Evolutionary conservation across 2,888 invertebrate species (phyloP).

Genomic region (Sympetrum striolatum): DNA sequence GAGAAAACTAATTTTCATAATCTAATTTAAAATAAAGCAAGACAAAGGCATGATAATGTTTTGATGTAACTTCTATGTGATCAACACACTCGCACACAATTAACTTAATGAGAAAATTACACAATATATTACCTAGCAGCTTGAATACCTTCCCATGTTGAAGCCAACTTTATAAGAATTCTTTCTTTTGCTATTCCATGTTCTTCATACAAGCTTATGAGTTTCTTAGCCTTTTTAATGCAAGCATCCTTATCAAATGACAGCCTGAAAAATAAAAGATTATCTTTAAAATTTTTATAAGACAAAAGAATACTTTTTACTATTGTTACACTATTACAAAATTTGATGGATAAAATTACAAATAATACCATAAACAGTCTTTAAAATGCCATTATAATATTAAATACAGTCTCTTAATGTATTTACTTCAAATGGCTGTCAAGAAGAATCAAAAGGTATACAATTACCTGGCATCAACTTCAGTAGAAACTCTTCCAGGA

Average conservation of each 20-base stretch:
- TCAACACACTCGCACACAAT: not conserved
- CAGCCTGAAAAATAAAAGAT: conserved; percentile 67
- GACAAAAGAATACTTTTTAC: no score
- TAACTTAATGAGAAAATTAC: not conserved
- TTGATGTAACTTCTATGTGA: no score
- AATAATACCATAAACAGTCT: no score
- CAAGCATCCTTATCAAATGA: conserved; percentile 95
- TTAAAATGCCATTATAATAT: no score
- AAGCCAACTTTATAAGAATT: conserved; percentile 95
- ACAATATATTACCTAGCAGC: conserved; percentile 78
- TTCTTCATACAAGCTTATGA: conserved; percentile 89
- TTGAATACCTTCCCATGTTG: conserved; percentile 99
- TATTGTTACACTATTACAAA: no score
- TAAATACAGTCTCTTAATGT: no score
- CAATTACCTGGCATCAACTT: conserved; percentile 87
- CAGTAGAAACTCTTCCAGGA: conserved; percentile 95
- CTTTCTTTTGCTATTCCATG: conserved; percentile 90
- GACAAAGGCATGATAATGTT: no score
- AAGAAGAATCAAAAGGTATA: no score
- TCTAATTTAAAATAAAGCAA: no score
- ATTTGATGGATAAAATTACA: no score
- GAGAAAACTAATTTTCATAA: not conserved
- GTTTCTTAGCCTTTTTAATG: conserved; percentile 84
- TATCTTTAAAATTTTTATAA: no score
- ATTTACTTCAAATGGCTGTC: no score